Conservation (phyloP, 2,888 invertebrate species). For the Atethmia centrago region DNA sequence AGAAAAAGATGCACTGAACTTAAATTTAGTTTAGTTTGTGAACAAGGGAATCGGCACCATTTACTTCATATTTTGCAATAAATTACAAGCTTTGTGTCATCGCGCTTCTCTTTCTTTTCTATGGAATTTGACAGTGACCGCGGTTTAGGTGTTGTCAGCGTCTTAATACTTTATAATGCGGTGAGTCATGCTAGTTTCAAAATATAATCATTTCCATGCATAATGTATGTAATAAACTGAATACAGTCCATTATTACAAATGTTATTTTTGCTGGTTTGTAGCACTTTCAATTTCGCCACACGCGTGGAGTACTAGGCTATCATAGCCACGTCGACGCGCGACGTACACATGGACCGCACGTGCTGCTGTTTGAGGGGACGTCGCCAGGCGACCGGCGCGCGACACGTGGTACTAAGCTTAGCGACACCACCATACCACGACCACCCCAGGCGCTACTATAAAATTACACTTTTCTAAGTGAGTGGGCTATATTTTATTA, state of each 20-base stretch:
- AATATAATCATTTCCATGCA: constrained; percentile 61
- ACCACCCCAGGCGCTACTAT: constrained; percentile 21
- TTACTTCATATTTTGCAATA: no score
- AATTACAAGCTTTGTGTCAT: no score
- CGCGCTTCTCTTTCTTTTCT: no score
- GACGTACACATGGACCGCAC: constrained; percentile 47
- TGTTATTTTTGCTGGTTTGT: constrained; percentile 62
- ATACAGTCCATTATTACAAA: constrained; percentile 62
- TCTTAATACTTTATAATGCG: constrained; percentile 18
- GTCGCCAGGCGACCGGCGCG: constrained; percentile 47
- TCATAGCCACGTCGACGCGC: constrained; percentile 34
- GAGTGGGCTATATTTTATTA: constrained; percentile 10
- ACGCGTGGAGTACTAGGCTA: constrained; percentile 67
- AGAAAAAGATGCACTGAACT: no score
- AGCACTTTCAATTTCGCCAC: constrained; percentile 76
- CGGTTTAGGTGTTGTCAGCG: no score
- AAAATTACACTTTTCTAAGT: neutral
- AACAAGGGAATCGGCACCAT: no score
- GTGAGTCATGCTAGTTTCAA: constrained; percentile 51
- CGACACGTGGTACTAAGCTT: constrained; percentile 44
- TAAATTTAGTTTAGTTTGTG: no score
- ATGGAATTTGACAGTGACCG: no score
- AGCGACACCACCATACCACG: constrained; percentile 36
- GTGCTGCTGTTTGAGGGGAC: constrained; percentile 64
- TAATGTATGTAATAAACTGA: constrained; percentile 68